Evolutionary conservation across 2,113 vertebrate species (phyloP), one percentile per base, ranked within the genome.

Genomic region (Irena cyanogastra): DNA sequence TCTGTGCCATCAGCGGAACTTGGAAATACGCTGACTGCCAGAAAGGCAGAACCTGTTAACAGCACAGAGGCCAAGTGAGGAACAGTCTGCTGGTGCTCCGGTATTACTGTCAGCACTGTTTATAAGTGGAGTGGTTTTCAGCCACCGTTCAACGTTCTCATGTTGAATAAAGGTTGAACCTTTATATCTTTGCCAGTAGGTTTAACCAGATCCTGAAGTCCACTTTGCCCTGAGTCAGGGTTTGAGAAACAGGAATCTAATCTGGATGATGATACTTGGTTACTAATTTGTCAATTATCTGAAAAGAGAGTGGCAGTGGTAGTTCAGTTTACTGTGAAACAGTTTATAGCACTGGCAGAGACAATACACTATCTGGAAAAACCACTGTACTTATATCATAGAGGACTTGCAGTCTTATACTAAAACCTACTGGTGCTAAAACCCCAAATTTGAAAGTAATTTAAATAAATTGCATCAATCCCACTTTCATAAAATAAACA

Each of bases 1-100:
- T 9, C 41, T 28, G 31, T 84, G 42, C 31, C 28, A 20, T 57
- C 31, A 77, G 42, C 16, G 13, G 66, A 64, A 61, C 61, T 57
- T 83, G 44, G 41, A 83, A 83, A 45, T 50, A 7, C 0, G 1
- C 14, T 1, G 2, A 1, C 24, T 70, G 61, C 27, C 33, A 22
- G 56, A 22, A 35, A 30, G 33, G 33, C 49, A 54, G 4, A 83
- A 39, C 17, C 22, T 86, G 49, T 16, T 61, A 49, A 4, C 0
- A n/a, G 50, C 41, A 47, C n/a, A 3, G 41, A 52, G 49, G 17
- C 35, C 31, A 9, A 60, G 70, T 18, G 42, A 60, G 53, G 66
- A 79, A 0, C 15, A 20, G 44, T 0, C 2, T 52, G 27, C 24
- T 42, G n/a, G 31, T 88, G 28, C 35, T 59, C 39, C 35, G 11